Evolutionary conservation across 2,113 vertebrate species (phyloP).

Genomic region (Chionomys nivalis): DNA sequence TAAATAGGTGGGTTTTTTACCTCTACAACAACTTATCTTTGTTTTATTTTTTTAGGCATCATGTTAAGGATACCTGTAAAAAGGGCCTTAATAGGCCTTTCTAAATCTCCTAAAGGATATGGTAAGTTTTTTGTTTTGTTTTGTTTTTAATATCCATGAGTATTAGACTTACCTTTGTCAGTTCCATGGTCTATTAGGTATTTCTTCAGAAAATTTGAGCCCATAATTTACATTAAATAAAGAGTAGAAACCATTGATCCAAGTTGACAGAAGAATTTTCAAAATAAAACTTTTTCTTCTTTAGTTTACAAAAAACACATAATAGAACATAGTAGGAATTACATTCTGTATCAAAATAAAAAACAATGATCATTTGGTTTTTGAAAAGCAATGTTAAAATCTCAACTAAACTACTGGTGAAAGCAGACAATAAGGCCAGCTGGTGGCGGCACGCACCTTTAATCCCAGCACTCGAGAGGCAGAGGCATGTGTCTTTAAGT

Average conservation of each 20-base stretch:
- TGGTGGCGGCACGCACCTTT: neutral
- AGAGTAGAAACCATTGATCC: slow-evolving; percentile 25
- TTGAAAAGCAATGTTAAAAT: neutral
- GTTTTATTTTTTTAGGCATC: slow-evolving; percentile 80
- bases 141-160: neutral
- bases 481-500: neutral
- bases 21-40: slow-evolving; percentile 56
- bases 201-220: neutral
- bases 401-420: neutral
- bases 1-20: neutral
- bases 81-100: slow-evolving; percentile 86
- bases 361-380: neutral
- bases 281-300: neutral
- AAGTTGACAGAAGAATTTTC: slow-evolving; percentile 36
- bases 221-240: slow-evolving; percentile 42
- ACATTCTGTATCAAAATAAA: neutral
- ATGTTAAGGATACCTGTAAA: slow-evolving; percentile 92
- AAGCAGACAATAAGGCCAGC: neutral
- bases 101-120: slow-evolving; percentile 83
- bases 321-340: slow-evolving; percentile 31
- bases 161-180: slow-evolving; percentile 27
- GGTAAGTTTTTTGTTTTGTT: slow-evolving; percentile 85
- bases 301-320: neutral
- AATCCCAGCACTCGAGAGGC: neutral
- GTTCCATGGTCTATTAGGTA: neutral